Conservation (phyloP, 2,113 vertebrate species). For the Tachysurus vachellii region DNA sequence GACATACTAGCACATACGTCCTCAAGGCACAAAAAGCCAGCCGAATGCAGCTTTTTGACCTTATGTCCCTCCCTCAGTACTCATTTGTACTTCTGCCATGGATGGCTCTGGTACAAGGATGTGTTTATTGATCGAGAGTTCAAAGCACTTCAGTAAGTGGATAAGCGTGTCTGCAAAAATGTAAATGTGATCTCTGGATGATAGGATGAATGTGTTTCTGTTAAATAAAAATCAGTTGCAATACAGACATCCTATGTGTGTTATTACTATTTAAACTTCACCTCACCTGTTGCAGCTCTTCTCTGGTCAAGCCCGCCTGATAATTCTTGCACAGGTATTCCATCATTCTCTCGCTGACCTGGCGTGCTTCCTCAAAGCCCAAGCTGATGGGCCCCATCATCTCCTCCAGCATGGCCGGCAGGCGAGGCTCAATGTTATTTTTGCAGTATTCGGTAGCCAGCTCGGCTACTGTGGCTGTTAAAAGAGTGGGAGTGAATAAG, state of each 20-base stretch:
- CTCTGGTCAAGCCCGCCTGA: conserved; percentile 61
- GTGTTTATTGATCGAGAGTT: too few relatives aligned
- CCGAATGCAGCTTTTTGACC: too few relatives aligned
- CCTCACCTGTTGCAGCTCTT: conserved; percentile 77
- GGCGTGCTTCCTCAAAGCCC: conserved; percentile 81
- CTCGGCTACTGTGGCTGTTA: conserved; percentile 75
- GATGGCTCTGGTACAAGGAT: too few relatives aligned
- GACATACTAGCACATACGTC: too few relatives aligned
- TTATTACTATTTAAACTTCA: background rate
- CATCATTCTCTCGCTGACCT: conserved; percentile 79
- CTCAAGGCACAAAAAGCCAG: too few relatives aligned
- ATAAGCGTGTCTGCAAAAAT: too few relatives aligned
- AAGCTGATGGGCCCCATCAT: conserved; percentile 89
- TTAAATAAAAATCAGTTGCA: background rate
- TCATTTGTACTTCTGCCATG: too few relatives aligned
- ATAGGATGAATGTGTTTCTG: too few relatives aligned
- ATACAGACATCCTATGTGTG: background rate
- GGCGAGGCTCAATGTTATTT: conserved; percentile 80
- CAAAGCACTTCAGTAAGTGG: too few relatives aligned
- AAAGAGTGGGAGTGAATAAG: background rate
- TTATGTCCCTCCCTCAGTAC: too few relatives aligned
- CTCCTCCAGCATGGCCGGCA: conserved; percentile 85
- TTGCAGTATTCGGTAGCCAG: conserved; percentile 76
- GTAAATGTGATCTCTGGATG: too few relatives aligned
- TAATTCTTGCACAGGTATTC: conserved; percentile 76